Percentiles rank a stretch among this genome's conserved stretches.
phyloP scores from a whole-genome alignment of 53 echinoderm and acorn worm genomes.

The Arbacia lixula region DNA sequence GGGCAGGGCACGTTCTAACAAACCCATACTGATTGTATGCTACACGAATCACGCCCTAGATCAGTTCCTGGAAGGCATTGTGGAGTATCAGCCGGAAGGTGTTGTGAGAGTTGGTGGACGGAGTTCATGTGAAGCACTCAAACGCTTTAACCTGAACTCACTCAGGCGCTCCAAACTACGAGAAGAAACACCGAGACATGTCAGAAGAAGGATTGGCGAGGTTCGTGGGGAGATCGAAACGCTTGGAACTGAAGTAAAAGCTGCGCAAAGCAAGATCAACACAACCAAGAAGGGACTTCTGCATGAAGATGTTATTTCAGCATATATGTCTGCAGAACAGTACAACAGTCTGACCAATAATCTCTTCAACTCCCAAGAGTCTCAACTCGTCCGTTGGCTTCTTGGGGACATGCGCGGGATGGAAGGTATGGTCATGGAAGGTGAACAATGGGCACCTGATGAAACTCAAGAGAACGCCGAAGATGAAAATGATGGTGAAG shows the following conservation, averaged over 20 bases:
- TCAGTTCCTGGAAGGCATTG: constrained; percentile 93
- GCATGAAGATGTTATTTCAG: constrained; percentile 30
- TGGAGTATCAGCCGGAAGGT: constrained; percentile 29
- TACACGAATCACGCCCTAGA: constrained; percentile 97
- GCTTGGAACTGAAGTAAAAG: constrained; percentile 46
- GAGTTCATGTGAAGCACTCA: constrained; percentile 70
- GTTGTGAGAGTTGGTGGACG: constrained; percentile 85
- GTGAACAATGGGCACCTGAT: too few species aligned
- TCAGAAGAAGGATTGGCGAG: constrained; percentile 16
- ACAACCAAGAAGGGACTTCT: constrained; percentile 58
- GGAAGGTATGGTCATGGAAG: not conserved
- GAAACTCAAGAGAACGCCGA: not conserved
- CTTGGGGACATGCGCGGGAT: constrained; percentile 3
- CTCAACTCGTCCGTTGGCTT: constrained; percentile 22
- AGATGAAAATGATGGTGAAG: constrained; percentile 41
- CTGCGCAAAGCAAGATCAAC: constrained; percentile 25
- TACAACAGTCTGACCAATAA: constrained; percentile 28
- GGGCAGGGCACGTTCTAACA: not conserved
- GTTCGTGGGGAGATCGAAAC: constrained; percentile 25
- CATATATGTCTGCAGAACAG: constrained; percentile 36
- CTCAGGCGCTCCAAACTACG: constrained; percentile 27
- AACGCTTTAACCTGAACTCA: constrained; percentile 59
- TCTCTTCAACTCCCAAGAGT: too few species aligned
- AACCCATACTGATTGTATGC: constrained; percentile 86
- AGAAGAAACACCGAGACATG: not conserved